Evolutionary conservation across 2,888 invertebrate species (phyloP), one percentile per base, ranked within the genome.

Genomic region (Drosophila aldrichi): DNA sequence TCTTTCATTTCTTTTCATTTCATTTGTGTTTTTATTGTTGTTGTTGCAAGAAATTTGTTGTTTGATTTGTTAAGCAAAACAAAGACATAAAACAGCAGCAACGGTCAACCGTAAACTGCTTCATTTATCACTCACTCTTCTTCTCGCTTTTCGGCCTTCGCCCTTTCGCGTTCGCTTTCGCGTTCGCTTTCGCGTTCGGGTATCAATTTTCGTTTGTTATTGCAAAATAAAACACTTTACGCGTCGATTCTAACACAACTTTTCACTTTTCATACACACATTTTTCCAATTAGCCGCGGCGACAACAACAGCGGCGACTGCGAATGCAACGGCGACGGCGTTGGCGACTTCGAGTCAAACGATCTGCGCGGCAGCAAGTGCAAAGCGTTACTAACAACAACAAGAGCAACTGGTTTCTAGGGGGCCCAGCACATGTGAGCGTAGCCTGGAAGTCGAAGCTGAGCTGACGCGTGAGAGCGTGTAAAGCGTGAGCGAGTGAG

Each of bases 351-450:
- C 63, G 61, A 61, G 40, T 66, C 34, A 59, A 64, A 51, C 77
- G 90, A 85, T 88, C 84, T 81, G 74, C 75, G 62, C 77, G 81
- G 68, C 64, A 73, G 69, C 82, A 73, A 75, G 80, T 70, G 66
- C 79, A 79, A 82, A 85, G 73, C 66, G 86, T 71, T 72, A 88
- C 82, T 88, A 88, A 89, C 73, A 84, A 87, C 70, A 79, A 77
- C 67, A 76, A 57, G 60, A 73, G 81, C 78, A 87, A 83, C 89
- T 83, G 87, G 89, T 88, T 86, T 82, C n/a, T 63, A 36, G 55
- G 43, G 49, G 52, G n/a, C n/a, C 51, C 65, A 57, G 32, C 48
- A 49, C 61, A 40, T 55, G 48, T 46, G 54, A 54, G 67, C 43
- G 62, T 8, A 48, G 66, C 66, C 79, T 79, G 81, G 78, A 79